Evolutionary conservation across 2,113 vertebrate genomes (phyloP).

Genomic region (Pelecanus crispus): DNA sequence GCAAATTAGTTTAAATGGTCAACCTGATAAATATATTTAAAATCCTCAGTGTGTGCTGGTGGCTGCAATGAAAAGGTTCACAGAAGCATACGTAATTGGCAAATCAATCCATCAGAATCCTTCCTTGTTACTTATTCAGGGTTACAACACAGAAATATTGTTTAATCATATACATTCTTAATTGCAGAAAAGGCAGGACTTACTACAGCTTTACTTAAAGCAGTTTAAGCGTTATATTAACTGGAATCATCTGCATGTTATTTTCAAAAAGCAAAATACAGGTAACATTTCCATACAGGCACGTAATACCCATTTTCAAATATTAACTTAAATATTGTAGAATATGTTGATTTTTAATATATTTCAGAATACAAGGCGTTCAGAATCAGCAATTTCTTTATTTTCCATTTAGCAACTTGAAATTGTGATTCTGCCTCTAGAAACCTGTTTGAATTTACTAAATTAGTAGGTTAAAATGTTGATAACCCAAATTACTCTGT

Average conservation of each 20-base stretch:
- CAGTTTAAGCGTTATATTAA: not conserved
- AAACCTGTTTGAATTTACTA: not conserved
- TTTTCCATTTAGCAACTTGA: not conserved
- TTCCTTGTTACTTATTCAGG: not conserved
- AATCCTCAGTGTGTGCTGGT: not conserved
- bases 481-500: not conserved
- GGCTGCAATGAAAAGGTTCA: not conserved
- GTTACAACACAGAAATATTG: not conserved
- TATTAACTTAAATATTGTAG: not conserved
- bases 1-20: not conserved
- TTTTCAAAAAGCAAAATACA: not conserved
- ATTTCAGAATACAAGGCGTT: not conserved
- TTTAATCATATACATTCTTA: not conserved
- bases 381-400: not conserved
- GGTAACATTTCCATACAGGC: not conserved
- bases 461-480: not conserved
- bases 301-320: not conserved
- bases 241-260: not conserved
- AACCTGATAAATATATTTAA: not conserved
- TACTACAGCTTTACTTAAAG: not conserved
- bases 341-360: not conserved
- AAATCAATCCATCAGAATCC: not conserved
- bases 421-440: not conserved
- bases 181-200: not conserved
- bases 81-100: not conserved